Percentiles rank a stretch among this genome's conserved stretches.
Conservation (phyloP, 2,888 invertebrate species). For the Sesamia inferens region DNA sequence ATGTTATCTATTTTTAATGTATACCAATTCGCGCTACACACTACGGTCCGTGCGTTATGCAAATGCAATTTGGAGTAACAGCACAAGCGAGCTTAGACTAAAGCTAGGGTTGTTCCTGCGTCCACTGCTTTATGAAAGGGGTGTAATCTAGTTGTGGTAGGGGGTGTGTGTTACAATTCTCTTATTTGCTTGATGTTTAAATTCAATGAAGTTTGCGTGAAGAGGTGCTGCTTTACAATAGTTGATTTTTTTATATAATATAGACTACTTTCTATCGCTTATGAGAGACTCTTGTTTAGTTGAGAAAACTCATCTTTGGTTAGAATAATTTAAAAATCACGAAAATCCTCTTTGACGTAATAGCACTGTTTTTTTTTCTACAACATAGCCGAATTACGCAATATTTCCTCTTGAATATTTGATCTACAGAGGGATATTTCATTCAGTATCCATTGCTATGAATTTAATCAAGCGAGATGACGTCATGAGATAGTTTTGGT, state of each 20-base stretch:
- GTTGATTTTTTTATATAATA: not conserved
- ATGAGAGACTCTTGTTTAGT: not conserved
- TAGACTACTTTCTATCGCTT: no score
- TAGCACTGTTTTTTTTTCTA: not conserved
- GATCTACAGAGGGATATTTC: not conserved
- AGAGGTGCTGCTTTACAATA: not conserved
- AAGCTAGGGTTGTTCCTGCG: conserved; percentile 33
- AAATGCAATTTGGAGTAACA: conserved; percentile 88
- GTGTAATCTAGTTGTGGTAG: conserved; percentile 4
- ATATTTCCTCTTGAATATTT: not conserved
- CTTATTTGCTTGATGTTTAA: conserved; percentile 5
- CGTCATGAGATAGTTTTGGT: conserved; percentile 18
- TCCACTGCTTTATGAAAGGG: conserved; percentile 25
- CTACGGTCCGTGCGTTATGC: conserved; percentile 77
- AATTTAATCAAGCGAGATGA: conserved; percentile 36
- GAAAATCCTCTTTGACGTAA: not conserved
- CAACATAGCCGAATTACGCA: not conserved
- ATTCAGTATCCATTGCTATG: not conserved
- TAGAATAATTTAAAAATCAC: not conserved
- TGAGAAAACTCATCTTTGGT: not conserved
- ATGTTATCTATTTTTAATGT: conserved; percentile 67
- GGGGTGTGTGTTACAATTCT: not conserved
- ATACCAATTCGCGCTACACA: conserved; percentile 63
- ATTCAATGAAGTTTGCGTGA: not conserved
- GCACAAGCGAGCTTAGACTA: conserved; percentile 61